These are phyloP conservation scores for Meandrusa payeni DNA, from an alignment of 2,888 invertebrate genomes.

Conservation along the genomic window DNA sequence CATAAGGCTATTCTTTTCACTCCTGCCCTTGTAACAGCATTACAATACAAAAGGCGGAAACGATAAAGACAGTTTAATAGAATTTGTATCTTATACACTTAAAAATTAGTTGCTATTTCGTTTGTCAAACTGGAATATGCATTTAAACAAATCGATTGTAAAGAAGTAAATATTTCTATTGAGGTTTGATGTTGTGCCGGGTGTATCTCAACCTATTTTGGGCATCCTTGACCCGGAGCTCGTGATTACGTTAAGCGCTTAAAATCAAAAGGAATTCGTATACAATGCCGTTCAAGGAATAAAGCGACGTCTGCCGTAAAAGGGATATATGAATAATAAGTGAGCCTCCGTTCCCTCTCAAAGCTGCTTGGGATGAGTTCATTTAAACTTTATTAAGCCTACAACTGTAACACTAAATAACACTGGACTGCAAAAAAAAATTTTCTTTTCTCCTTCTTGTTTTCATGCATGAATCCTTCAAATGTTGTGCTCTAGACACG, in stretches of 20 bases:
- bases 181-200: constrained; percentile 27
- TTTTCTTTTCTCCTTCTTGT: too few relatives aligned
- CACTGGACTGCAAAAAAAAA: too few relatives aligned
- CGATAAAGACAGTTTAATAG: constrained; percentile 48
- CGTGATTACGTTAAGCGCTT: neutral
- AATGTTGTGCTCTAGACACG: too few relatives aligned
- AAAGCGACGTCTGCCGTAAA: neutral
- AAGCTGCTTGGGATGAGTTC: too few relatives aligned
- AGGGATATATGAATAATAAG: neutral
- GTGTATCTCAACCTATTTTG: neutral
- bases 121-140: constrained; percentile 22
- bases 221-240: neutral
- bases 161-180: constrained; percentile 59
- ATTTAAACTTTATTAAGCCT: too few relatives aligned
- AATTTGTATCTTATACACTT: constrained; percentile 49
- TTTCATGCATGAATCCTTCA: too few relatives aligned
- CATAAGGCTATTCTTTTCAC: constrained; percentile 44
- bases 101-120: constrained; percentile 37
- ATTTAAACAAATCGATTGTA: constrained; percentile 47
- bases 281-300: neutral
- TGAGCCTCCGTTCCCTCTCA: neutral
- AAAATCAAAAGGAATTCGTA: neutral
- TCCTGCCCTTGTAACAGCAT: constrained; percentile 62
- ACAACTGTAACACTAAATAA: too few relatives aligned
- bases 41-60: constrained; percentile 72